These are phyloP conservation scores for Lordiphosa fenestrarum DNA, from an alignment of 2,888 invertebrate genomes.

Conservation along the genomic window DNA sequence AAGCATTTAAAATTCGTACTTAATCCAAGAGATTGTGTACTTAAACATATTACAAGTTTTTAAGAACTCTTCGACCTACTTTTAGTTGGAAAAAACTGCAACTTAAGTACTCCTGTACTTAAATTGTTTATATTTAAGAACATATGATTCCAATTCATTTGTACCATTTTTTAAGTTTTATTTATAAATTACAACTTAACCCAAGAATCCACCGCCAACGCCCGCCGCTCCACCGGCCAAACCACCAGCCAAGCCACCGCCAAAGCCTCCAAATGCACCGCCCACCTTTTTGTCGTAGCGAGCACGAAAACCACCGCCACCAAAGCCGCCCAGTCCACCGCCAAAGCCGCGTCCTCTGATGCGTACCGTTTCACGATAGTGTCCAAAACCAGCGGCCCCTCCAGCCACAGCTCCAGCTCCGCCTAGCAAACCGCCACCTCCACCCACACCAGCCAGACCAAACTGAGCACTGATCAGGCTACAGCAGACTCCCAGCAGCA, in stretches of 20 bases:
- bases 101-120: too few relatives aligned
- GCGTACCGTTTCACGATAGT: slow-evolving; percentile 61
- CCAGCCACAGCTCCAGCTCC: slow-evolving; percentile 44
- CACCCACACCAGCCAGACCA: slow-evolving; percentile 50
- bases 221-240: slow-evolving; percentile 33
- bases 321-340: slow-evolving; percentile 43
- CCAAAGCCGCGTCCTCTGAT: slow-evolving; percentile 69
- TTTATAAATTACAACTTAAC: neutral
- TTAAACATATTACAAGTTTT: too few relatives aligned
- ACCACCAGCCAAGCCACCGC: slow-evolving; percentile 48
- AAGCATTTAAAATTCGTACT: too few relatives aligned
- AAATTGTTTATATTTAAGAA: too few relatives aligned
- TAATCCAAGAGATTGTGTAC: too few relatives aligned
- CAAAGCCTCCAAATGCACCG: slow-evolving; percentile 55
- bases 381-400: slow-evolving; percentile 67
- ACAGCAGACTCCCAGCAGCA: slow-evolving; percentile 25
- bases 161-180: neutral
- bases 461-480: slow-evolving; percentile 15
- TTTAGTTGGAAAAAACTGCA: too few relatives aligned
- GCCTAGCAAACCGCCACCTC: slow-evolving; percentile 43
- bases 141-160: too few relatives aligned
- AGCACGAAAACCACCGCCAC: slow-evolving; percentile 58
- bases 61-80: too few relatives aligned
- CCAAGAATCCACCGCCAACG: slow-evolving; percentile 10
- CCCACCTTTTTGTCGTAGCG: slow-evolving; percentile 53